Evolutionary conservation across 2,888 invertebrate species (phyloP).

Genomic region (Lamellibrachia columna): DNA sequence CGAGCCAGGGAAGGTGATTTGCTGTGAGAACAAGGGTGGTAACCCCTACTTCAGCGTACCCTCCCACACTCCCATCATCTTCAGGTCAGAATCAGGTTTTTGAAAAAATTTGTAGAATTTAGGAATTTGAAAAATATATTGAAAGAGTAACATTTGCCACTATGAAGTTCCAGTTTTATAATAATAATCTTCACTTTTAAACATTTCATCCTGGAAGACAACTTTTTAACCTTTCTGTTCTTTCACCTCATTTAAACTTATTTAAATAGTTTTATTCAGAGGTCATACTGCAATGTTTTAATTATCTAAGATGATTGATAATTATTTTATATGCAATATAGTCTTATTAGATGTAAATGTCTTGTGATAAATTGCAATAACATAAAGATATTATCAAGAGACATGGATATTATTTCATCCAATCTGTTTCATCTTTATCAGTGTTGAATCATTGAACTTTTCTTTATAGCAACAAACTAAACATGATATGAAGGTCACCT

Average conservation of each 20-base stretch:
- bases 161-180: not conserved
- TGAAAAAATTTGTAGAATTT: not conserved
- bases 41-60: conserved; percentile 87
- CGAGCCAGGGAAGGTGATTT: conserved; percentile 41
- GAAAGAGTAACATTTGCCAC: not conserved
- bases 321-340: too few species aligned
- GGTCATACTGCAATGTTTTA: too few species aligned
- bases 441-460: too few species aligned
- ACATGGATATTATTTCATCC: not conserved
- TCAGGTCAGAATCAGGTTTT: conserved; percentile 69
- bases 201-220: not conserved
- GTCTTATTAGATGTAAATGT: too few species aligned
- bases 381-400: not conserved
- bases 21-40: conserved; percentile 52
- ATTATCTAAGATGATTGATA: too few species aligned
- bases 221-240: not conserved
- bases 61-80: conserved; percentile 94
- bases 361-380: too few species aligned
- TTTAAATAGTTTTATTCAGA: too few species aligned
- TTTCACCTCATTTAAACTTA: not conserved
- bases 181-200: not conserved
- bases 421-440: too few species aligned
- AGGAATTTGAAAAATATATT: not conserved
- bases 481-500: too few species aligned
- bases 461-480: too few species aligned